phyloP scores from a whole-genome alignment of 2,797 vertebrate genomes.

The Falco berigora region DNA sequence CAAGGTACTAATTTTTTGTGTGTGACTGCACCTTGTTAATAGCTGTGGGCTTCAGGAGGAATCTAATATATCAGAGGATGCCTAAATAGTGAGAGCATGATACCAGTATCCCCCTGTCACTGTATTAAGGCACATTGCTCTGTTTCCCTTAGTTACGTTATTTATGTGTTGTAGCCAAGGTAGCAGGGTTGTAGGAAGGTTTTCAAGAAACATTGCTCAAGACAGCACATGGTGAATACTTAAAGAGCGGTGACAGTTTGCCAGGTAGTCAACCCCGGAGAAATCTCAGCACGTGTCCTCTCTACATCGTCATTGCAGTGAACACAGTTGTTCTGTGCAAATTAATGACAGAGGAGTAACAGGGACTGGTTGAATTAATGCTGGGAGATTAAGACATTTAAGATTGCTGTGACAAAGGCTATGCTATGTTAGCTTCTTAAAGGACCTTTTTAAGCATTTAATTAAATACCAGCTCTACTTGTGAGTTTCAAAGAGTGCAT shows the following conservation, averaged over 20 bases:
- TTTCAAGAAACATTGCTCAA: not conserved
- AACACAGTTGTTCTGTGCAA: not conserved
- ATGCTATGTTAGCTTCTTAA: not conserved
- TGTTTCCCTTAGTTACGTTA: not conserved
- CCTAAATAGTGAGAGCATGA: not conserved
- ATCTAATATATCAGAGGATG: accelerated
- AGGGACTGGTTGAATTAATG: not conserved
- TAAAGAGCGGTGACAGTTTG: not conserved
- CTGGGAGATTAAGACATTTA: not conserved
- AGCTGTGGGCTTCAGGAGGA: not conserved
- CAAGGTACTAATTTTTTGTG: slow-evolving; percentile 76
- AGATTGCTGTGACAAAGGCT: not conserved
- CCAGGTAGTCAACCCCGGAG: not conserved
- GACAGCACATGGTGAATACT: not conserved
- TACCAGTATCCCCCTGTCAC: not conserved
- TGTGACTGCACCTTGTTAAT: not conserved
- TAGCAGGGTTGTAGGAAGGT: not conserved
- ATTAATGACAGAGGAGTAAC: not conserved
- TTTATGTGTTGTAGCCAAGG: not conserved
- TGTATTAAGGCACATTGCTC: not conserved
- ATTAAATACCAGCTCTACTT: not conserved
- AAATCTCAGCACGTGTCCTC: not conserved
- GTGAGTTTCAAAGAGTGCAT: not conserved
- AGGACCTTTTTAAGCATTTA: not conserved
- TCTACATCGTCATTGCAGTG: not conserved